These are phyloP conservation scores for Alces alces DNA, from an alignment of 2,113 vertebrate species.

Conservation along the genomic window DNA sequence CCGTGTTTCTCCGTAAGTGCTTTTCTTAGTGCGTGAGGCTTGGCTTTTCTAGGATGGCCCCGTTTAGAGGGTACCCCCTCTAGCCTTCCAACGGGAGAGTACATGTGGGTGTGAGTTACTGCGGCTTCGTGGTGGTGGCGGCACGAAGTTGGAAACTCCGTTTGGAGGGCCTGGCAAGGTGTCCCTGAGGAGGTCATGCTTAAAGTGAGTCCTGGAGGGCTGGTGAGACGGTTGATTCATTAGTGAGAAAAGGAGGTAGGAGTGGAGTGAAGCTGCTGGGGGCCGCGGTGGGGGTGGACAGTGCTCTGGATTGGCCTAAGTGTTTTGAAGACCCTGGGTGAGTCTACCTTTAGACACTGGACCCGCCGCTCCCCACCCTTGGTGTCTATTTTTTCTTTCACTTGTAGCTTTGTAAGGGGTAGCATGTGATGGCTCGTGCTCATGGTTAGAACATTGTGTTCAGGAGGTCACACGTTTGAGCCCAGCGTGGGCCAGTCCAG, in stretches of 20 bases:
- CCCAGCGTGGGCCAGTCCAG: neutral
- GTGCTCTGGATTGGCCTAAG: fast-evolving
- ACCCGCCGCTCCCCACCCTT: fast-evolving
- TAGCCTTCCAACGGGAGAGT: neutral
- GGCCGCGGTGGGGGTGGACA: neutral
- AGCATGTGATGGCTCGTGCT: neutral
- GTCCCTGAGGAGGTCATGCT: neutral
- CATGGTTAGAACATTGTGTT: neutral
- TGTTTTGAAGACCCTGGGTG: neutral
- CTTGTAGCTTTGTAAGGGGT: neutral
- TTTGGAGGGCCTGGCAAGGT: neutral
- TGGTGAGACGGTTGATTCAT: neutral
- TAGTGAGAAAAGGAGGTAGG: neutral
- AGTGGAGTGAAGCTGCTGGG: neutral
- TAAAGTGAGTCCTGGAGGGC: neutral
- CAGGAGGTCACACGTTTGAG: neutral
- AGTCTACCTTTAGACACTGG: too few relatives aligned
- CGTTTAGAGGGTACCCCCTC: fast-evolving
- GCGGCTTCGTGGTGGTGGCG: neutral
- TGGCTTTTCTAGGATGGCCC: neutral
- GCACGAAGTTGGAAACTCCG: neutral
- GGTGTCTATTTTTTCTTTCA: neutral
- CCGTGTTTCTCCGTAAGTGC: fast-evolving
- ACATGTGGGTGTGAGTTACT: neutral
- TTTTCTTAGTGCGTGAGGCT: neutral